Base-by-base conservation (phyloP, 2,888 invertebrate species). In the Orthonevra nobilis region DNA sequence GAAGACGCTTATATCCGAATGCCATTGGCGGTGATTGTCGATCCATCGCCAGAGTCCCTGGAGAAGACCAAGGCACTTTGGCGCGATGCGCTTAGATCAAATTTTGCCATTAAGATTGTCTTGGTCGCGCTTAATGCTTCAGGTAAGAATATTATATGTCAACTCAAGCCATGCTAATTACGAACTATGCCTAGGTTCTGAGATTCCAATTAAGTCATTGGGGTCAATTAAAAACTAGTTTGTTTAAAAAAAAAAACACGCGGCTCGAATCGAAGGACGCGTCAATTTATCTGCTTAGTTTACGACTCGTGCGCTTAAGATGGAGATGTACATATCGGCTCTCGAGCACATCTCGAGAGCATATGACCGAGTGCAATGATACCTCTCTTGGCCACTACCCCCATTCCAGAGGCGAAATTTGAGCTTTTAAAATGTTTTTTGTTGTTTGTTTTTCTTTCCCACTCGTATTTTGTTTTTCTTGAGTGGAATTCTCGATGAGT, bases 1-100 rank as follows among this genome's bases (percentile, higher is more conserved):
- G 88, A 89, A 82, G 88, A 89, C 84, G 86, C 87, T 42, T 89
- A 88, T 81, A 86, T 89, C 58, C 86, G 89, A 50, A 87, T 87
- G 86, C 89, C 89, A n/a, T 75, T 89, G 70, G 89, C 89, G 3
- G 87, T 87, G 36, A 86, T 89, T 61, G 86, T 89, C 34, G 89
- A 89, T 83, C 88, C 89, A 23, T 86, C 88, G 15, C 75, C 85
- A 0, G 85, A 86, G 48, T 85, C 87, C 19, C 81, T 89, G 64
- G 86, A 86, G 12, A 87, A 88, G 81, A 85, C 88, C 42, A 89
- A 88, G 77, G 83, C 84, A 0, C 82, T 89, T 6, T 89, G 88
- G 83, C 87, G 86, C 44, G 87, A 89, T 79, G 87, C 88, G 7
- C 75, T 89, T 68, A 85, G 85, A 81, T 85, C 86, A 61, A 87